Evolutionary conservation across 2,797 vertebrate species (phyloP), one percentile per base, ranked within the genome.

Genomic region (Micrastur ruficollis): DNA sequence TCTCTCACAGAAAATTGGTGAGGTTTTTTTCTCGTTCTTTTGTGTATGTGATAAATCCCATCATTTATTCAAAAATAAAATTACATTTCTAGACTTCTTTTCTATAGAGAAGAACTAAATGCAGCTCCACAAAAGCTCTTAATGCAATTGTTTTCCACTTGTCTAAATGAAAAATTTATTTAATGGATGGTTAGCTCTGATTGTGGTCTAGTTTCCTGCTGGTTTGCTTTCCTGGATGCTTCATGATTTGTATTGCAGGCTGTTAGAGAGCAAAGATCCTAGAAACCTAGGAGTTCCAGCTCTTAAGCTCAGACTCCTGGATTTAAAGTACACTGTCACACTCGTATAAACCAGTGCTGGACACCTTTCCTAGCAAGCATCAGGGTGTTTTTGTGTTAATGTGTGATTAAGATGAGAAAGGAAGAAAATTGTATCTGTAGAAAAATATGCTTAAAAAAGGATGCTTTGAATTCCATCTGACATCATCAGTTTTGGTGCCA

Each of bases 91-190:
- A 85, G 36, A 18, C 22, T 62, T 49, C 16, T 46, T 0, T 73
- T 52, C 40, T 47, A 38, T 61, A 83, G 92, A 76, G 73, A 56
- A 83, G n/a, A 79, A 34, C n/a, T 86, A 81, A 95, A 87, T 61
- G 32, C 44, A 81, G 68, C 61, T 83, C 40, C 21, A 11, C 12
- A 5, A 88, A 86, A 83, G 56, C 72, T 89, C 12, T 87, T 61
- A 68, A 78, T 74, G 46, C 42, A 72, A 62, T 93, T 86, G 76
- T 65, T 93, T 94, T 90, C 58, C 73, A 81, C 75, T 93, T 72
- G 36, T 86, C 62, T 79, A 73, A 90, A 92, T 89, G 76, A 81
- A 94, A 61, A 74, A 73, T 31, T 46, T 42, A 34, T 86, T 81
- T 88, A 83, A 44, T 0, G 14, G 66, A 6, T 75, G 66, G 66